A percentile compares a stretch with the other conserved stretches of the same genome.
Conservation (phyloP, 2,888 invertebrate species). For the Cyrtodaria siliqua region DNA sequence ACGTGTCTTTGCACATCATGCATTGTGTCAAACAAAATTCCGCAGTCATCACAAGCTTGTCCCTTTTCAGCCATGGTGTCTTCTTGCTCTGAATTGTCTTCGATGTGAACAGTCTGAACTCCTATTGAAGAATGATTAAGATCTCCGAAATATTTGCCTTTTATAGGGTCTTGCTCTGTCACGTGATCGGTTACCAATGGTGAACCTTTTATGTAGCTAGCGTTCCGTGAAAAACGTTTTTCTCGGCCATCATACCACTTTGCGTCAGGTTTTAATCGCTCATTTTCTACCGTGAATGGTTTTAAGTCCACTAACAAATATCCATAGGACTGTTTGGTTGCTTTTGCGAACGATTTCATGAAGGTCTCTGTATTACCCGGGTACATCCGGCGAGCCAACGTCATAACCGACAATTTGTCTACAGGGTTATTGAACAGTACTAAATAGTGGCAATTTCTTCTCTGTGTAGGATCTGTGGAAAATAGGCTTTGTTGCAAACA, state of each 20-base stretch:
- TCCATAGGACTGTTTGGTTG: slow-evolving; percentile 13
- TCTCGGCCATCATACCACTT: too few relatives aligned
- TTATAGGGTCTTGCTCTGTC: slow-evolving; percentile 17
- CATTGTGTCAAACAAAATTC: slow-evolving; percentile 16
- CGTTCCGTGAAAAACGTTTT: neutral
- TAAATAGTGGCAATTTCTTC: slow-evolving; percentile 51
- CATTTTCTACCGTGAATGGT: slow-evolving; percentile 13
- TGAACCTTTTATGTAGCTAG: neutral
- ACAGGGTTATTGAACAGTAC: slow-evolving; percentile 46
- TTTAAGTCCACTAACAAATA: slow-evolving; percentile 20
- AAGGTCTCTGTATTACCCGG: slow-evolving; percentile 21
- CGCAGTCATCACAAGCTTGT: slow-evolving; percentile 17
- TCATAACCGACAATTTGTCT: slow-evolving; percentile 42
- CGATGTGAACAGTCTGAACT: slow-evolving; percentile 29
- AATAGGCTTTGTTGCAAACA: slow-evolving; percentile 8
- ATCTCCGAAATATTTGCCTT: neutral
- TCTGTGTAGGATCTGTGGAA: slow-evolving; percentile 39
- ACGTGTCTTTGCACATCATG: slow-evolving; percentile 30
- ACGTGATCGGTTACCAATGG: slow-evolving; percentile 2
- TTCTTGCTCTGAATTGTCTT: slow-evolving; percentile 4
- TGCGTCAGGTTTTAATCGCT: slow-evolving; percentile 8
- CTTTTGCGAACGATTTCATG: slow-evolving; percentile 9
- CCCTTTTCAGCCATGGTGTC: slow-evolving; percentile 22
- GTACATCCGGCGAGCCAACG: slow-evolving; percentile 39
- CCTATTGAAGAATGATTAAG: slow-evolving; percentile 21